A percentile compares a stretch with the other conserved stretches of the same genome.
Conservation (phyloP, 2,797 vertebrate genomes). For the Lerista edwardsae region DNA sequence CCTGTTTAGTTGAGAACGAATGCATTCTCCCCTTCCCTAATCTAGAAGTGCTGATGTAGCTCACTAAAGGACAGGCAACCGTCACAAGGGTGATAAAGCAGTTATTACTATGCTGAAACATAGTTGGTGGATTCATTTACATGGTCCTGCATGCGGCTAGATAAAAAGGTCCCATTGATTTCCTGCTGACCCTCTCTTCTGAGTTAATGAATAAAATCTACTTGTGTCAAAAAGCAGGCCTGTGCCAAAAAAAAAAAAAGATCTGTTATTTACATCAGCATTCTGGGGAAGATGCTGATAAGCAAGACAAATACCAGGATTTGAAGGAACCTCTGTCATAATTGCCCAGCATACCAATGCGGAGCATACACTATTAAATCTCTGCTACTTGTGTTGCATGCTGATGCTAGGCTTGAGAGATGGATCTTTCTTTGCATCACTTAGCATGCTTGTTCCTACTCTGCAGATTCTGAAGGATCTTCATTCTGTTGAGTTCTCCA, state of each 20-base stretch:
- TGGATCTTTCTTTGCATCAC: slow-evolving; percentile 19
- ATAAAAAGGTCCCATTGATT: slow-evolving; percentile 59
- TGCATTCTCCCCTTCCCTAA: not conserved
- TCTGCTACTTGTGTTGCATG: slow-evolving; percentile 23
- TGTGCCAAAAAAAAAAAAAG: slow-evolving; percentile 16
- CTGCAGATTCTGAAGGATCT: slow-evolving; percentile 25
- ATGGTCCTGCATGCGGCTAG: slow-evolving; percentile 46
- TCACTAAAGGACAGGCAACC: slow-evolving; percentile 30
- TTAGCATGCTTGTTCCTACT: slow-evolving; percentile 12
- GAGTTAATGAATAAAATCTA: slow-evolving; percentile 66
- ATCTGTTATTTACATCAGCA: slow-evolving; percentile 21
- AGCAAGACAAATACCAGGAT: slow-evolving; percentile 21
- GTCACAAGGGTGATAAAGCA: slow-evolving; percentile 55
- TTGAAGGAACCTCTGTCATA: slow-evolving; percentile 36
- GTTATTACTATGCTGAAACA: slow-evolving; percentile 63
- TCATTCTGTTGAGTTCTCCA: slow-evolving; percentile 22
- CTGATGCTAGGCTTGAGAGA: not conserved
- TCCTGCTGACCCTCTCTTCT: slow-evolving; percentile 52
- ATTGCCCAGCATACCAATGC: slow-evolving; percentile 41
- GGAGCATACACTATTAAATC: slow-evolving; percentile 8
- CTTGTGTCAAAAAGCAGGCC: slow-evolving; percentile 40
- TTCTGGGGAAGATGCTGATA: slow-evolving; percentile 38
- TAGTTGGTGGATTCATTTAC: slow-evolving; percentile 61
- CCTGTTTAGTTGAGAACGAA: slow-evolving; percentile 31
- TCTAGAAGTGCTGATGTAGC: slow-evolving; percentile 57